Conservation (phyloP, 2,888 invertebrate species). For the Epistrophe grossulariae region DNA sequence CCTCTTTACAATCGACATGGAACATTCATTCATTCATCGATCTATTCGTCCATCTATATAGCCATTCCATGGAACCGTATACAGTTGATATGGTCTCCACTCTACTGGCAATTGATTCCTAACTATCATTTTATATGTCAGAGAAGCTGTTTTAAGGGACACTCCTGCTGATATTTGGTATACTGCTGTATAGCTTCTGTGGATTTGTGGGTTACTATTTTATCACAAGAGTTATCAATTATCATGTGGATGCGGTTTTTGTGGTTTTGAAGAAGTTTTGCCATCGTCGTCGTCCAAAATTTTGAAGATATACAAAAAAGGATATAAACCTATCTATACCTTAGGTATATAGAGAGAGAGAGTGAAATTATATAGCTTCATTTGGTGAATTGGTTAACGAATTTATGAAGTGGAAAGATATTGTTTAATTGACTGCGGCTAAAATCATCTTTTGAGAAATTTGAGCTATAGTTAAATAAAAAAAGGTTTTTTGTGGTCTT, state of each 20-base stretch:
- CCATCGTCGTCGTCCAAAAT: not conserved
- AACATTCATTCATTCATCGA: constrained; percentile 31
- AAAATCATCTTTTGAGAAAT: constrained; percentile 34
- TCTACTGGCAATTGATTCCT: constrained; percentile 30
- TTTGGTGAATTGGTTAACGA: not conserved
- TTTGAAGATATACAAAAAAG: constrained; percentile 25
- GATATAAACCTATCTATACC: no score
- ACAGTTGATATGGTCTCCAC: not conserved
- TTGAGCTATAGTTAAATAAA: not conserved
- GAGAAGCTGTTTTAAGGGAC: not conserved
- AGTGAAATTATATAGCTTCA: not conserved
- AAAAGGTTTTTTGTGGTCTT: no score
- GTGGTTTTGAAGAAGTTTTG: constrained; percentile 38
- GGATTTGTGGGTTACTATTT: constrained; percentile 20
- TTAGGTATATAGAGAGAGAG: no score
- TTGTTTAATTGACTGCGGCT: constrained; percentile 37
- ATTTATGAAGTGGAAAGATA: constrained; percentile 14
- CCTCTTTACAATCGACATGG: constrained; percentile 39
- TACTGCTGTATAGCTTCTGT: not conserved
- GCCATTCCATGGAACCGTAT: not conserved
- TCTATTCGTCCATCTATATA: constrained; percentile 1
- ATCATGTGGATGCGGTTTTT: constrained; percentile 47
- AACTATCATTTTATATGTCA: constrained; percentile 31
- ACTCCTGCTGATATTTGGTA: not conserved
- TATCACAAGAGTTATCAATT: constrained; percentile 59